Evolutionary conservation across 2,888 invertebrate genomes (phyloP), one percentile per base, ranked within the genome.

Genomic region (Drosophila nr. perissopoda): DNA sequence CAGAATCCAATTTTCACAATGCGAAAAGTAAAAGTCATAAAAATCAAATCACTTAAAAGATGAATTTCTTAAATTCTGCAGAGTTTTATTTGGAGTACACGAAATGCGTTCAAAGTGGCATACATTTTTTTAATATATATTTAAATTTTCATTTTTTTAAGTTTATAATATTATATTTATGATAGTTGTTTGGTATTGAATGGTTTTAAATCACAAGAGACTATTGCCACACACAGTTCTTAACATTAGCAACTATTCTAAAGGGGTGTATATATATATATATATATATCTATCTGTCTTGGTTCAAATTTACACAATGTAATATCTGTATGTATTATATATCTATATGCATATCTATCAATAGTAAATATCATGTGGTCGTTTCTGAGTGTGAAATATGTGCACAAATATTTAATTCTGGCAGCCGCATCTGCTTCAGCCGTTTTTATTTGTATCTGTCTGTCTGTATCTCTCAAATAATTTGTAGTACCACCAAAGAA

Each of bases 331-430:
- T 46, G 4, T 25, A 16, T 25, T 25, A 34, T 11, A n/a, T 29
- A 53, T 38, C 29, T 42, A 25, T 54, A 40, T 53, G 53, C 46
- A 46, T 53, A 61, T 61, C 33, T 62, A 62, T 53, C 52, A 53
- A 42, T 62, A 53, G 25, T 49, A 48, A 27, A n/a, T 60, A 46
- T 25, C 25, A 46, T 46, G 46, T 16, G 46, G 25, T 25, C 8
- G 25, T 16, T 46, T 46, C 8, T 46, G 16, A 51, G 29, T n/a
- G 58, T 27, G 58, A 59, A 48, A 59, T 48, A n/a, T 59, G 59
- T 27, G 51, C 49, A 46, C 38, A 60, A 51, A 60, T 60, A 60
- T 51, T 60, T 60, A 51, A 61, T 61, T 51, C 31, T 21, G 18
- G 18, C 51, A 38, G 52, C 18, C 29, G 34, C 46, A 46, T 27